Evolutionary conservation across 1,140 invertebrate genomes (phyloP), one percentile per base, ranked within the genome.

Genomic region (Drosophila ficusphila): DNA sequence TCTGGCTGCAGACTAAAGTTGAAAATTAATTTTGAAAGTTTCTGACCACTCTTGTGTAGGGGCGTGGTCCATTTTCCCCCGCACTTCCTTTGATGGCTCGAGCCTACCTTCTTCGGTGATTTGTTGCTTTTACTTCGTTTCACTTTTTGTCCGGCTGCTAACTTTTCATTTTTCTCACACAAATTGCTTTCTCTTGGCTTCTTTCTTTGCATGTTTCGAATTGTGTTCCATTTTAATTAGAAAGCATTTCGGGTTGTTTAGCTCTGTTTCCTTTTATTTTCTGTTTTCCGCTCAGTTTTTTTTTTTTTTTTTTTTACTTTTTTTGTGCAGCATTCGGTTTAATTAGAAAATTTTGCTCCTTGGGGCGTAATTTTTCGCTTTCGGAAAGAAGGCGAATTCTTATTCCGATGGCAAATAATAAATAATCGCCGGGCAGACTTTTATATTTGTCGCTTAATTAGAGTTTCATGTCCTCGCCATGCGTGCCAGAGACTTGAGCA

Each of bases 11-110:
- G 76, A 76, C 46, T 62, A 73, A 85, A 85, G 81, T 86, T 85
- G 51, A 62, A 86, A 85, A 86, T 86, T 86, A 86, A 86, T 85
- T 85, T 85, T 86, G 67, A 79, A 85, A 86, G 81, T 86, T 85
- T 74, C 41, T 65, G 68, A 86, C 76, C 72, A 74, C 67, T 81
- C 69, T 54, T 9, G 21, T 53, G 29, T 34, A 12, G 38, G 54
- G 42, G 48, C 25, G 47, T 51, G 53, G 52, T 18, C 36, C 60
- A 44, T 29, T 6, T 16, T 38, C 38, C 19, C 18, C 41, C 12
- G 19, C 19, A 7, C 47, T 33, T 12, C 14, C 18, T 29, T 33
- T 31, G 29, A 51, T 56, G 56, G 49, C 5, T n/a, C 23, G 31
- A 31, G 33, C 49, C 64, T 74, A 56, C 53, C 69, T 78, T 57